A percentile compares a stretch with the other conserved stretches of the same genome.
Evolutionary conservation across 30 jellyfish, hydroid and myxozoan species (phyloP).

Genomic region (Aurelia coerulea): DNA sequence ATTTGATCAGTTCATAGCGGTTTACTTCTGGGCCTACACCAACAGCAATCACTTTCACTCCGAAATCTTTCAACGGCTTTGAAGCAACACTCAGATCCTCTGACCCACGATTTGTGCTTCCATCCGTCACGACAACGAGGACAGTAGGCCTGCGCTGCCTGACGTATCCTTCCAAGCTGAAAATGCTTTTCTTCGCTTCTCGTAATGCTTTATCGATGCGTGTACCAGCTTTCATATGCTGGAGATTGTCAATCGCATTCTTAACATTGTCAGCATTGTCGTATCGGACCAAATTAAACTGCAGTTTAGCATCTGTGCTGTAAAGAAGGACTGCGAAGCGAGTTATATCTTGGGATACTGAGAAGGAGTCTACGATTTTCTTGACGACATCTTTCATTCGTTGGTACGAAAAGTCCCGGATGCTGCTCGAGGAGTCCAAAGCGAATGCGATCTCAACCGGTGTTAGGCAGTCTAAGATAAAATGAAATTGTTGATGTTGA

Average conservation of each 20-base stretch:
- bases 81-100: slow-evolving; percentile 78
- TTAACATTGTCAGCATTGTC: slow-evolving; percentile 72
- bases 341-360: slow-evolving; percentile 82
- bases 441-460: slow-evolving; percentile 93
- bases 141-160: slow-evolving; percentile 94
- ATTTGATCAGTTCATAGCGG: slow-evolving; percentile 63
- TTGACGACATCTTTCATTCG: slow-evolving; percentile 84
- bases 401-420: slow-evolving; percentile 57
- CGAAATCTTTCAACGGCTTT: slow-evolving; percentile 85
- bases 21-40: slow-evolving; percentile 97
- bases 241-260: slow-evolving; percentile 79
- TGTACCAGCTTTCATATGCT: slow-evolving; percentile 77
- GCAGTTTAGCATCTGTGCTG: slow-evolving; percentile 79
- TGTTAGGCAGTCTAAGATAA: slow-evolving; percentile 71
- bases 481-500: background rate
- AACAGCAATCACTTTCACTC: slow-evolving; percentile 88
- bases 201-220: slow-evolving; percentile 86
- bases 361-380: slow-evolving; percentile 85
- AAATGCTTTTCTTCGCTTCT: slow-evolving; percentile 67
- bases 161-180: slow-evolving; percentile 78
- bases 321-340: slow-evolving; percentile 81
- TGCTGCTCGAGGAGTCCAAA: slow-evolving; percentile 91
- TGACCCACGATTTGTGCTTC: slow-evolving; percentile 77
- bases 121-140: slow-evolving; percentile 86
- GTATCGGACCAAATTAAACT: slow-evolving; percentile 82